A percentile compares a stretch with the other conserved stretches of the same genome.
Evolutionary conservation across 2,113 vertebrate genomes (phyloP).

Genomic region (Alligator mississippiensis): DNA sequence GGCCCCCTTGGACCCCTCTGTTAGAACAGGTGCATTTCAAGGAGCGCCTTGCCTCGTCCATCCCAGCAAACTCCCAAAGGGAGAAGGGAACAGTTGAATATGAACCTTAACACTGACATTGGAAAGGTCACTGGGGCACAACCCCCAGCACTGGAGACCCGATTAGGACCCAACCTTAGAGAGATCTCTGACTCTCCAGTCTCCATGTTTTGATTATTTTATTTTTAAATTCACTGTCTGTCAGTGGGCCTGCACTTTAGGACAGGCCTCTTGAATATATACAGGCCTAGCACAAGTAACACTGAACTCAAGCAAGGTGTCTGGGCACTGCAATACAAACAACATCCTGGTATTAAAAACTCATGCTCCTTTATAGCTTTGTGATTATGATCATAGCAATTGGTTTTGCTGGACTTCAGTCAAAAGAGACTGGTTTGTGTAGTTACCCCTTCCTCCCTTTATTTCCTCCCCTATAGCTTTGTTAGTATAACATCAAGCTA

Average conservation of each 20-base stretch:
- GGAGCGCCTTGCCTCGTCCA: too few species aligned
- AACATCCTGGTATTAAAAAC: neutral
- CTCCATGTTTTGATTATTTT: too few species aligned
- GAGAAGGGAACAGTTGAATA: neutral
- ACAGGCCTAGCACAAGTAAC: too few species aligned
- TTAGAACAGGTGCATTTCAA: too few species aligned
- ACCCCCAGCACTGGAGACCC: neutral
- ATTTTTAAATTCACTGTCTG: too few species aligned
- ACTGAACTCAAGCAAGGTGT: too few species aligned
- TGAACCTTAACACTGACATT: neutral
- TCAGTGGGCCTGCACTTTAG: too few species aligned
- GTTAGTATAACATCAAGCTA: neutral
- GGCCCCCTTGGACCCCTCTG: neutral
- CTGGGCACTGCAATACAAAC: neutral
- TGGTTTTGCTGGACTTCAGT: neutral
- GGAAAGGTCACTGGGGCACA: neutral
- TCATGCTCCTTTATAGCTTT: neutral
- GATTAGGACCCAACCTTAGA: neutral
- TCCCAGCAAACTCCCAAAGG: too few species aligned
- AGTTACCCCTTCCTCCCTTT: neutral
- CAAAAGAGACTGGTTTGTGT: neutral
- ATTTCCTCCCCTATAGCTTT: neutral
- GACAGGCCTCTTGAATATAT: too few species aligned
- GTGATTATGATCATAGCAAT: neutral
- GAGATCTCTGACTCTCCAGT: too few species aligned